These are phyloP conservation scores for Sebastes jordani DNA, from an alignment of 2,797 vertebrate genomes.

Conservation along the genomic window DNA sequence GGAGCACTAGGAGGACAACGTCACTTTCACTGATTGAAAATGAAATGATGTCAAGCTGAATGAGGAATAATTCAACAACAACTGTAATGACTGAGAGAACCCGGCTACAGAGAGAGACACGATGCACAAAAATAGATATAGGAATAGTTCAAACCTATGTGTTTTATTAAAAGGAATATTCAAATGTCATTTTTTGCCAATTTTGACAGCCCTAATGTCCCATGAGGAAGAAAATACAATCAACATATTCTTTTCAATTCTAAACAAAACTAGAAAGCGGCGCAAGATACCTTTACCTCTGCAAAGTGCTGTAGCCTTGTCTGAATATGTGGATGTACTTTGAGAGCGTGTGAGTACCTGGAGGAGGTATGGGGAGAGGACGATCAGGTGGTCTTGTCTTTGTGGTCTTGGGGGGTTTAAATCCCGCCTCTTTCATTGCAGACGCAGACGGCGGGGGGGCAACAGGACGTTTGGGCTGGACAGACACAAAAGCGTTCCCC, in stretches of 20 bases:
- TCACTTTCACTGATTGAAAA: too few relatives aligned
- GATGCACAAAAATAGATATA: not conserved
- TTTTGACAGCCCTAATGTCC: too few relatives aligned
- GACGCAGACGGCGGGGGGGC: slow-evolving; percentile 39
- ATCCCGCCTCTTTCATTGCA: slow-evolving; percentile 53
- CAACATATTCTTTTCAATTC: not conserved
- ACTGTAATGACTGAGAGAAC: not conserved
- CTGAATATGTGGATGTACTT: not conserved
- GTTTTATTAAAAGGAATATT: not conserved
- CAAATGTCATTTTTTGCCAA: not conserved
- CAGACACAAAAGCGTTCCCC: slow-evolving; percentile 6
- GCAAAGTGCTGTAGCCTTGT: not conserved
- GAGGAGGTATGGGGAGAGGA: slow-evolving; percentile 64
- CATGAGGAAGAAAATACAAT: too few relatives aligned
- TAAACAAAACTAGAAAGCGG: not conserved
- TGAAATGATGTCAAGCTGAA: too few relatives aligned
- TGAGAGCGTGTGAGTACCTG: slow-evolving; percentile 68
- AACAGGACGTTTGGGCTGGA: slow-evolving; percentile 61
- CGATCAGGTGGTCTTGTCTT: slow-evolving; percentile 67
- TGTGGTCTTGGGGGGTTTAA: slow-evolving; percentile 81
- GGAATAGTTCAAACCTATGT: not conserved
- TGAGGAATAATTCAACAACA: too few relatives aligned
- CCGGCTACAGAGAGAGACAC: not conserved
- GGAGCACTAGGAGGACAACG: too few relatives aligned
- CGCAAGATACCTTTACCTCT: not conserved